Evolutionary conservation across 2,888 invertebrate genomes (phyloP).

Genomic region (Nymphalis polychloros): DNA sequence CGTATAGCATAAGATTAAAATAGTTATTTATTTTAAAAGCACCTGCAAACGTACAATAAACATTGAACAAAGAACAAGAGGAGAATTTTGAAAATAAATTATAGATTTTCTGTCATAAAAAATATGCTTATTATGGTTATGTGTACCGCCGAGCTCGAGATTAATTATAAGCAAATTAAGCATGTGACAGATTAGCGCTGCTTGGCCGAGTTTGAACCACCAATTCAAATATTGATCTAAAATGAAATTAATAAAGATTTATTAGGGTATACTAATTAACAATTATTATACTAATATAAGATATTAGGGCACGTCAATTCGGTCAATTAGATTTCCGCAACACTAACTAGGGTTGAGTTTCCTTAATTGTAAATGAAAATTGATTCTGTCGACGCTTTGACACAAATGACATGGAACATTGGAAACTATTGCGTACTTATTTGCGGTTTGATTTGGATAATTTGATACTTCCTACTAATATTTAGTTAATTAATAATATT

Average conservation of each 20-base stretch:
- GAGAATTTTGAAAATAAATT: not conserved
- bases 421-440: slow-evolving; percentile 17
- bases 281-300: not conserved
- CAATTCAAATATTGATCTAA: no score
- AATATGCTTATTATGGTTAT: no score
- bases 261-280: no score
- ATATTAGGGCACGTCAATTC: slow-evolving; percentile 3
- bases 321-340: slow-evolving; percentile 13
- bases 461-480: no score
- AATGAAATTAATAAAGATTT: no score
- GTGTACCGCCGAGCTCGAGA: no score
- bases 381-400: slow-evolving; percentile 23
- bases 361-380: slow-evolving; percentile 33
- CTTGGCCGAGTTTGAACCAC: no score
- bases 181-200: no score
- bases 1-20: slow-evolving; percentile 20
- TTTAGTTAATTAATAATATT: no score
- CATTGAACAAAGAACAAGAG: not conserved
- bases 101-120: not conserved
- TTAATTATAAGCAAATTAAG: no score
- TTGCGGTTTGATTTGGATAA: not conserved
- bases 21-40: slow-evolving; percentile 27
- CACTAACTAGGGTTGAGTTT: slow-evolving; percentile 13
- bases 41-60: not conserved
- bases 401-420: slow-evolving; percentile 29